Evolutionary conservation across 2,797 vertebrate species (phyloP).

Genomic region (Mus caroli): DNA sequence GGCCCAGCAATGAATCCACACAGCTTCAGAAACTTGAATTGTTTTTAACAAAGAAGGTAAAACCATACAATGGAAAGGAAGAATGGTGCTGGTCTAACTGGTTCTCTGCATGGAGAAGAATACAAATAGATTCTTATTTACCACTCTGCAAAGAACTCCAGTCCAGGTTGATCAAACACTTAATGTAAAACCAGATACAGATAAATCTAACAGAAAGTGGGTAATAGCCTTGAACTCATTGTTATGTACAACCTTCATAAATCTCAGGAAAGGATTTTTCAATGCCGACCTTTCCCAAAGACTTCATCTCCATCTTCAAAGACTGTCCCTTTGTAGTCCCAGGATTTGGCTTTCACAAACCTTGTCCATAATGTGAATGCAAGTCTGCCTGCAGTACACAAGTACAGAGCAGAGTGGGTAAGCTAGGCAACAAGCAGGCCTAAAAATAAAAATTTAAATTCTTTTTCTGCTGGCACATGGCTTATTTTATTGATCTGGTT

Average conservation of each 20-base stretch:
- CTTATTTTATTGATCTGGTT: neutral
- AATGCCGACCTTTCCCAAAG: neutral
- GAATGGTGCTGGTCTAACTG: neutral
- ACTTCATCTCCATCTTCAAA: neutral
- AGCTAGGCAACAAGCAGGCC: too few species aligned
- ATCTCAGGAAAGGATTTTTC: neutral
- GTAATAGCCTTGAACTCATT: neutral
- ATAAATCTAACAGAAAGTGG: neutral
- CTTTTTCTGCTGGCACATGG: neutral
- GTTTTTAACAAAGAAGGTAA: neutral
- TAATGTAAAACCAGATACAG: neutral
- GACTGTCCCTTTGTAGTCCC: neutral
- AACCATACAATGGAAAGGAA: neutral
- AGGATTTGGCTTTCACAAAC: neutral
- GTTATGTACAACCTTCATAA: neutral
- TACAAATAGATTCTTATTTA: neutral
- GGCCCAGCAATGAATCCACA: neutral
- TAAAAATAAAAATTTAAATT: neutral
- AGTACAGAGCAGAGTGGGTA: neutral
- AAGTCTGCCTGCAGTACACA: too few species aligned
- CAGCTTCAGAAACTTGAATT: neutral
- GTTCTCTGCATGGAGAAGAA: neutral
- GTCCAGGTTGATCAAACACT: neutral
- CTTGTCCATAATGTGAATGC: neutral
- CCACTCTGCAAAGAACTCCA: neutral